Evolutionary conservation across 1,140 invertebrate species (phyloP).

Genomic region (Bemisia tabaci): DNA sequence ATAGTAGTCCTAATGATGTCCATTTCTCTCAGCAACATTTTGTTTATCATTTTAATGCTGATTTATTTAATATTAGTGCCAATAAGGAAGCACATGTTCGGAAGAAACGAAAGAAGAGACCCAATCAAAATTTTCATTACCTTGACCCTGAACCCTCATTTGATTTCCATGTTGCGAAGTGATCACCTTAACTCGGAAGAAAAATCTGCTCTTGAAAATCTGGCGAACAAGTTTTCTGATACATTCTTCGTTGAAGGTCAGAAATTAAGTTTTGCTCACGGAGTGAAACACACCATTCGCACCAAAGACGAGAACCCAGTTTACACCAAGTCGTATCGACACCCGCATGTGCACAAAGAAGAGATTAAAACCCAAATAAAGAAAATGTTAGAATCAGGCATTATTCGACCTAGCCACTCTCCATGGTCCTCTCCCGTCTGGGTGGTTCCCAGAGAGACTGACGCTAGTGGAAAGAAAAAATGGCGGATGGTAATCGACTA

Average conservation of each 20-base stretch:
- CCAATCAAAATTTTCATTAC: too few relatives aligned
- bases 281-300: conserved; percentile 22
- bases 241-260: background rate
- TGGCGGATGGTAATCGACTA: conserved; percentile 16
- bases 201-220: background rate
- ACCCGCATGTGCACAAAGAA: conserved; percentile 24
- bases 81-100: too few relatives aligned
- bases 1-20: too few relatives aligned
- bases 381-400: conserved; percentile 14
- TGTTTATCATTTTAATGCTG: too few relatives aligned
- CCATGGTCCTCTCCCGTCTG: conserved; percentile 8
- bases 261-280: conserved; percentile 12
- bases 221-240: background rate
- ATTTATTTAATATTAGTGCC: too few relatives aligned
- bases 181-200: background rate
- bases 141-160: too few relatives aligned
- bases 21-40: too few relatives aligned
- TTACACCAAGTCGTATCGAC: conserved; percentile 25
- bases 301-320: conserved; percentile 18
- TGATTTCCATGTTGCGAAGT: background rate
- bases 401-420: conserved; percentile 11
- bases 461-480: background rate
- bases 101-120: too few relatives aligned
- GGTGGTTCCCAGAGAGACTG: background rate
- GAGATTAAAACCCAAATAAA: conserved; percentile 27